Evolutionary conservation across 2,797 vertebrate species (phyloP).

Genomic region (Heterohyrax brucei): DNA sequence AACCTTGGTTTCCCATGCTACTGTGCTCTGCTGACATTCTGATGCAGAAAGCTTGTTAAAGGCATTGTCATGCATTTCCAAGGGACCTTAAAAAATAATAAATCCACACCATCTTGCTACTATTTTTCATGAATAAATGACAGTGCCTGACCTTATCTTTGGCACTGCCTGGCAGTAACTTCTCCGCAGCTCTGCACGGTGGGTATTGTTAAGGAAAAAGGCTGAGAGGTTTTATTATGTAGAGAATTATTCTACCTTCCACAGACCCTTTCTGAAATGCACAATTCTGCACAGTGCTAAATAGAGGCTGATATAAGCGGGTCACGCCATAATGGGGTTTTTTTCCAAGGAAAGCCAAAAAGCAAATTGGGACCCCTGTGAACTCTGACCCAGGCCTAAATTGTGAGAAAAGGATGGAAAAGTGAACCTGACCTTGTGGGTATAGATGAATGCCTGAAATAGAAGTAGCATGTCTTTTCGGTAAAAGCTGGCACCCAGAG

Average conservation of each 20-base stretch:
- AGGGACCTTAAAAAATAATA: conserved; percentile 53
- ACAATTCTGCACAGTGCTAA: conserved; percentile 55
- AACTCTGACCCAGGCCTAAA: conserved; percentile 42
- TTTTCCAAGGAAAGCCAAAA: background rate
- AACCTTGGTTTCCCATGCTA: background rate
- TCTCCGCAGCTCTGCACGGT: background rate
- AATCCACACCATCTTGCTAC: background rate
- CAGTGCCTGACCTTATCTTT: conserved; percentile 78
- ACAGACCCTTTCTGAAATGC: conserved; percentile 28
- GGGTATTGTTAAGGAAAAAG: conserved; percentile 65
- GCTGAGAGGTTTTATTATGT: conserved; percentile 62
- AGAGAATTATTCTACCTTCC: conserved; percentile 66
- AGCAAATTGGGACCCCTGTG: conserved; percentile 19
- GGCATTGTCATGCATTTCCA: conserved; percentile 55
- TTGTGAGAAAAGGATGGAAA: background rate
- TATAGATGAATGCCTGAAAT: background rate
- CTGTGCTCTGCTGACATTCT: background rate
- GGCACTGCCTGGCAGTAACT: conserved; percentile 24
- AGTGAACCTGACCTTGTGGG: background rate
- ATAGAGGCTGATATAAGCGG: conserved; percentile 67
- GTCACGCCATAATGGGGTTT: background rate
- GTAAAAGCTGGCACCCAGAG: background rate
- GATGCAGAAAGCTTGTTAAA: conserved; percentile 65
- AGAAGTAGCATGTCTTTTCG: background rate
- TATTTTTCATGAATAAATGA: conserved; percentile 74